Evolutionary conservation across 2,113 vertebrate genomes (phyloP).

Genomic region (Neoarius graeffei): DNA sequence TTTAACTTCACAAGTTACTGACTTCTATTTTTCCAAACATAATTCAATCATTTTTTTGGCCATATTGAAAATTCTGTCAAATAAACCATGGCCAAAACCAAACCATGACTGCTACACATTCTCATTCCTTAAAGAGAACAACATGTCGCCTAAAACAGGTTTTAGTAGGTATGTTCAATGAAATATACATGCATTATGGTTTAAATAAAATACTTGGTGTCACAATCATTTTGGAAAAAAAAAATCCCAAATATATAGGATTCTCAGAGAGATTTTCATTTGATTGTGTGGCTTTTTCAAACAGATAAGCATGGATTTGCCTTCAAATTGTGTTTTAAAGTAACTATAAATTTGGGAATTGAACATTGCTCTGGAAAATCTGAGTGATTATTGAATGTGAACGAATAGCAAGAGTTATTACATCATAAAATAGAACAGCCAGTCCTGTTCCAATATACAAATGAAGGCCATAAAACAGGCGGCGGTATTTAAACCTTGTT

Average conservation of each 20-base stretch:
- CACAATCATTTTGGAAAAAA: background rate
- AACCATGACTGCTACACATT: background rate
- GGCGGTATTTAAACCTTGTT: background rate
- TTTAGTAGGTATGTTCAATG: background rate
- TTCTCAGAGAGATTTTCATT: background rate
- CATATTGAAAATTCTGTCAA: background rate
- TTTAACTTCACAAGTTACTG: background rate
- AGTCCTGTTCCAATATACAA: background rate
- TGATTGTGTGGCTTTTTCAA: background rate
- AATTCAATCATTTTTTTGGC: background rate
- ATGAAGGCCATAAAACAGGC: background rate
- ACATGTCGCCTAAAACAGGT: background rate
- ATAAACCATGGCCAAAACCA: background rate
- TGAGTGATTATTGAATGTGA: background rate
- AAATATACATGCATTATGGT: background rate
- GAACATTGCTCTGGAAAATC: background rate
- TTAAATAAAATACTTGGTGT: background rate
- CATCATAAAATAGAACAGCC: background rate
- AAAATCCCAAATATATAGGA: background rate
- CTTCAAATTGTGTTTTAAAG: background rate
- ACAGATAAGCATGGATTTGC: background rate
- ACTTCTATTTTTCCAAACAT: background rate
- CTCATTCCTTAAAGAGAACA: background rate
- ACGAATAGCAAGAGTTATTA: background rate
- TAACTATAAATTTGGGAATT: background rate